These are phyloP conservation scores for Drosophila trapezifrons DNA, from an alignment of 1,140 invertebrate species.

Conservation along the genomic window DNA sequence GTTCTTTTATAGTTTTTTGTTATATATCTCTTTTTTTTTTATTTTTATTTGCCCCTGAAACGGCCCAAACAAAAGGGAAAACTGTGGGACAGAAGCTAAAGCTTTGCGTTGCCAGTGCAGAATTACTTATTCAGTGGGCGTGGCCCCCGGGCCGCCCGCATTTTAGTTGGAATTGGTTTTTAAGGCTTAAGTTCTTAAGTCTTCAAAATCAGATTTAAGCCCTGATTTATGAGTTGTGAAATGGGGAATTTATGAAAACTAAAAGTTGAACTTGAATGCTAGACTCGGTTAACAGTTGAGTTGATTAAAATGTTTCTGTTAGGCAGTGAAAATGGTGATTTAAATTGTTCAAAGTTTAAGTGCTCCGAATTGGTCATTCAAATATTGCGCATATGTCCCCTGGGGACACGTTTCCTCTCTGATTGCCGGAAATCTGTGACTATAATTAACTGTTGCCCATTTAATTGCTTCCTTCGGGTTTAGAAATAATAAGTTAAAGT, in stretches of 20 bases:
- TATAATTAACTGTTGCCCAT: constrained; percentile 18
- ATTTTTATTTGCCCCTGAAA: constrained; percentile 31
- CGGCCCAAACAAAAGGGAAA: constrained; percentile 36
- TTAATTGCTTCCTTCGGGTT: constrained; percentile 12
- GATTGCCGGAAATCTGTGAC: constrained; percentile 10
- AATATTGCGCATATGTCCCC: constrained; percentile 15
- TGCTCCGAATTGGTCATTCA: background rate
- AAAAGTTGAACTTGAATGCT: constrained; percentile 4
- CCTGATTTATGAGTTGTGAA: constrained; percentile 50
- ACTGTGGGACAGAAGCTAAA: constrained; percentile 28
- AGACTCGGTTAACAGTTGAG: constrained; percentile 3
- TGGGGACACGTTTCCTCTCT: constrained; percentile 5
- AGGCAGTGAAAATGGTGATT: background rate
- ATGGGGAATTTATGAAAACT: constrained; percentile 19
- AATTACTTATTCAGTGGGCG: constrained; percentile 41
- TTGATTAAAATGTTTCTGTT: constrained; percentile 15
- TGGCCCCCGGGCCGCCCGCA: constrained; percentile 1
- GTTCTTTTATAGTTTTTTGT: constrained; percentile 17
- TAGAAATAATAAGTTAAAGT: background rate
- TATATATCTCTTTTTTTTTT: background rate
- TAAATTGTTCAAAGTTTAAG: constrained; percentile 11
- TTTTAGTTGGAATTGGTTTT: constrained; percentile 48
- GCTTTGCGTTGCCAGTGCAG: constrained; percentile 11
- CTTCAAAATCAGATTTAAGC: constrained; percentile 47
- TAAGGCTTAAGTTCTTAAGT: constrained; percentile 46